Evolutionary conservation across 1,140 invertebrate genomes (phyloP).

Genomic region (Pseudomyrmex cubaensis): DNA sequence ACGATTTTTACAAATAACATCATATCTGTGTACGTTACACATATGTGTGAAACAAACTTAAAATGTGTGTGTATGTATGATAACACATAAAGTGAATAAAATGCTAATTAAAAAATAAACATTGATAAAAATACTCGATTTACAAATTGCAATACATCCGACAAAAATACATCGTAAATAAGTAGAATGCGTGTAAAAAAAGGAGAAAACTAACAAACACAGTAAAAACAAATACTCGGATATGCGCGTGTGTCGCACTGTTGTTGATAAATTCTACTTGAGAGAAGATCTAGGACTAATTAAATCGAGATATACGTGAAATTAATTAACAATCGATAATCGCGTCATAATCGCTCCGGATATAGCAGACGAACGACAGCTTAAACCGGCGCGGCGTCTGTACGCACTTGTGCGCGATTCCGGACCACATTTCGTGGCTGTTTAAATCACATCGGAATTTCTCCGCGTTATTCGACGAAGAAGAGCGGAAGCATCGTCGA

Average conservation of each 20-base stretch:
- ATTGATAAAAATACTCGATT: no score
- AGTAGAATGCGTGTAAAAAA: background rate
- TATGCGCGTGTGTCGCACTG: background rate
- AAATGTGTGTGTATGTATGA: no score
- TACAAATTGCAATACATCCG: no score
- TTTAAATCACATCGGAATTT: background rate
- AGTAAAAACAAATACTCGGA: background rate
- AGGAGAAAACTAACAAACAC: background rate
- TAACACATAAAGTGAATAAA: no score
- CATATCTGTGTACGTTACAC: background rate
- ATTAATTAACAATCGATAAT: constrained; percentile 24
- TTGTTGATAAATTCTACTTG: background rate
- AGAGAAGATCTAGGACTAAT: background rate
- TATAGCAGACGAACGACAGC: background rate
- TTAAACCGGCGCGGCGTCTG: background rate
- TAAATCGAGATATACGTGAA: background rate
- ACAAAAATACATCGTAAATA: no score
- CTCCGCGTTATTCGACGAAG: background rate
- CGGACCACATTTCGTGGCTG: background rate
- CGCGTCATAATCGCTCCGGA: no score
- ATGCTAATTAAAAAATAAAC: no score
- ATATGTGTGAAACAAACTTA: no score
- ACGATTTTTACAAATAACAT: background rate
- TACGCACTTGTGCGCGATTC: background rate
- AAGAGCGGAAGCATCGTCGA: background rate